A percentile compares a stretch with the other conserved stretches of the same genome.
Conservation (phyloP, 2,888 invertebrate species). For the Dyspetes luteomarginatus region DNA sequence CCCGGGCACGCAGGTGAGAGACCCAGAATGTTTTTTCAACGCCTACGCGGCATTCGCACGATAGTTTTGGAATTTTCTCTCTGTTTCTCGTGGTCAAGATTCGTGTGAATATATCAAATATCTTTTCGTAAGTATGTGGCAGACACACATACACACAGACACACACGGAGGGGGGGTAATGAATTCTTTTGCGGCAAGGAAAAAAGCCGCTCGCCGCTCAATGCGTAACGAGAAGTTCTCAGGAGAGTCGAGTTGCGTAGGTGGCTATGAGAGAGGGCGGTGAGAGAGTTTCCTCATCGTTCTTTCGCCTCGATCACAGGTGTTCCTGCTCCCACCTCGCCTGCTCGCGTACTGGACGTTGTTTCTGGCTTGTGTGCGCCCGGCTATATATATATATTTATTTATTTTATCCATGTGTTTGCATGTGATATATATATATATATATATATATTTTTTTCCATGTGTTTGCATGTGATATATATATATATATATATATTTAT, state of each 20-base stretch:
- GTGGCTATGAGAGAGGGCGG: constrained; percentile 63
- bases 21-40: constrained; percentile 29
- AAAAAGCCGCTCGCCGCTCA: constrained; percentile 59
- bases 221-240: constrained; percentile 64
- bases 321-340: constrained; percentile 68
- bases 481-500: too few relatives aligned
- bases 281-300: constrained; percentile 69
- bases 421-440: too few relatives aligned
- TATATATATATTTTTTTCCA: too few relatives aligned
- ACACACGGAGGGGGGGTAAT: too few relatives aligned
- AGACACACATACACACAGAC: not conserved
- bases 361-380: too few relatives aligned
- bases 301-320: constrained; percentile 66
- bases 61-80: constrained; percentile 40
- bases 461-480: too few relatives aligned
- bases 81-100: not conserved
- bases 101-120: not conserved
- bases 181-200: constrained; percentile 59
- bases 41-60: constrained; percentile 54
- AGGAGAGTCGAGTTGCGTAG: constrained; percentile 71
- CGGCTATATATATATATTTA: too few relatives aligned
- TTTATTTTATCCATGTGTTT: too few relatives aligned
- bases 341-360: too few relatives aligned
- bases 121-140: not conserved
- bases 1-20: not conserved